These are phyloP conservation scores for Siniperca undulata DNA, from an alignment of 2,797 vertebrate genomes.

Conservation along the genomic window DNA sequence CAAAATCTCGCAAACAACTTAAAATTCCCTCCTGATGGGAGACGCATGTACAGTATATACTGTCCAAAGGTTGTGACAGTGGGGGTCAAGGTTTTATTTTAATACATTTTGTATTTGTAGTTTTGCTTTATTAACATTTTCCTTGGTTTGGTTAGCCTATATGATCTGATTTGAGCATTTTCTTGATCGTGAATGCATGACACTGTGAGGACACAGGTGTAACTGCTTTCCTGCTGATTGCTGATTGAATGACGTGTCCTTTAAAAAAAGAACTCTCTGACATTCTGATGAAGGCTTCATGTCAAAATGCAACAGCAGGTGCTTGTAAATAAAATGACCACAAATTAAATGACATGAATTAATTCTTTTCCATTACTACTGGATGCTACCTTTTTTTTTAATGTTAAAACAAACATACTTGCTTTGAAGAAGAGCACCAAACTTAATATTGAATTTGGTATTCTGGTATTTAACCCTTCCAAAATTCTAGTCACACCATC, in stretches of 20 bases:
- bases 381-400: not conserved
- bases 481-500: slow-evolving; percentile 9
- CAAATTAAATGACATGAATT: not conserved
- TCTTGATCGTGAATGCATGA: not conserved
- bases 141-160: not conserved
- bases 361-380: not conserved
- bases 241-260: slow-evolving; percentile 3
- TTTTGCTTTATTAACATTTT: not conserved
- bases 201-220: not conserved
- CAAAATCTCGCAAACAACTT: not conserved
- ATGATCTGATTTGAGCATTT: not conserved
- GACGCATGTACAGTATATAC: no score
- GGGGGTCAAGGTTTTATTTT: no score
- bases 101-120: no score
- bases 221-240: slow-evolving; percentile 10
- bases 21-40: no score
- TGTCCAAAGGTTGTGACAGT: no score
- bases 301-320: not conserved
- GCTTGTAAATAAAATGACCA: not conserved
- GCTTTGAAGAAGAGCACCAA: not conserved
- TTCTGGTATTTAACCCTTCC: not conserved
- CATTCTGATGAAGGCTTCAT: not conserved
- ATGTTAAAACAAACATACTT: not conserved
- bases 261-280: not conserved
- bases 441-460: not conserved